A percentile compares a stretch with the other conserved stretches of the same genome.
phyloP scores from a whole-genome alignment of 2,888 invertebrate species.

The Athalia cordata region DNA sequence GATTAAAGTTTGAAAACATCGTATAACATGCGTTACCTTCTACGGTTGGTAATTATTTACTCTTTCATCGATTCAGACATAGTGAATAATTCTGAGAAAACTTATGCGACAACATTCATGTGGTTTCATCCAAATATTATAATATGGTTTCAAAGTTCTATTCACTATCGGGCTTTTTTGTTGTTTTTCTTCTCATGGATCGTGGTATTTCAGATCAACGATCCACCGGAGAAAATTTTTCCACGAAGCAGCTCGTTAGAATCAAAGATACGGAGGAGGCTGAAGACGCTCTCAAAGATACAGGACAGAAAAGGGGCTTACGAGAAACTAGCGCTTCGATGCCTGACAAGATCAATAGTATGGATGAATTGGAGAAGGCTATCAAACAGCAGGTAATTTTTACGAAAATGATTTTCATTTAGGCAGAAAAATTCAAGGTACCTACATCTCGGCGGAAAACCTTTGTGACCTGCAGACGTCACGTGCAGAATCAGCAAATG shows the following conservation, averaged over 20 bases:
- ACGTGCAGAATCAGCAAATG: too few species aligned
- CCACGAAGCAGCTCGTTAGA: not conserved
- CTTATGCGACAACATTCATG: too few species aligned
- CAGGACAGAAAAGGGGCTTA: slow-evolving; percentile 70
- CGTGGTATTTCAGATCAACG: not conserved
- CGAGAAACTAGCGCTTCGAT: slow-evolving; percentile 85
- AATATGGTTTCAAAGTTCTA: too few species aligned
- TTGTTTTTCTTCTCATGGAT: not conserved
- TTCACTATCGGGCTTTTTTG: too few species aligned
- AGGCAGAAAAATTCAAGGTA: too few species aligned
- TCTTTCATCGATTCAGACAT: too few species aligned
- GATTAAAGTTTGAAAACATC: slow-evolving; percentile 8
- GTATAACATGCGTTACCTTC: not conserved
- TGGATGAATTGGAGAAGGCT: slow-evolving; percentile 77
- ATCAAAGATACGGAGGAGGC: not conserved
- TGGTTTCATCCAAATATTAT: too few species aligned
- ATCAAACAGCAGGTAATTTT: slow-evolving; percentile 62
- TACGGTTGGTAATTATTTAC: not conserved
- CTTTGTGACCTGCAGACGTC: too few species aligned
- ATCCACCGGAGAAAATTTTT: not conserved
- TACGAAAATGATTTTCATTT: not conserved
- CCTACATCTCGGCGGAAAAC: too few species aligned
- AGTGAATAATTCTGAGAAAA: too few species aligned
- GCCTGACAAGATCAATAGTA: slow-evolving; percentile 81
- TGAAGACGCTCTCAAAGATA: not conserved